Evolutionary conservation across 2,888 invertebrate species (phyloP).

Genomic region (Odontothrips loti): DNA sequence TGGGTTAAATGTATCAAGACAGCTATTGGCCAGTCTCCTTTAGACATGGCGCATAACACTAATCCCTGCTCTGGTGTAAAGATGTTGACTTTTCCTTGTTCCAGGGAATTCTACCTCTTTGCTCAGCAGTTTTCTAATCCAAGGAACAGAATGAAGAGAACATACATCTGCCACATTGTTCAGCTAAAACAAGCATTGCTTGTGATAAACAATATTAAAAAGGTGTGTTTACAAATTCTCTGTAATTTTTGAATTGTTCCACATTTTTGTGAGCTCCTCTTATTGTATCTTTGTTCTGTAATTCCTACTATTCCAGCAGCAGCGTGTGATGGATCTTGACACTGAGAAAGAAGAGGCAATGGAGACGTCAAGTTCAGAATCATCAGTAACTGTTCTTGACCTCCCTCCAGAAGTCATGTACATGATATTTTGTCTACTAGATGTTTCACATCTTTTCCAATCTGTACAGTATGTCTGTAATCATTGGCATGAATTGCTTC

Average conservation of each 20-base stretch:
- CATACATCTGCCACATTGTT: constrained; percentile 5
- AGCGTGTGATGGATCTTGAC: background rate
- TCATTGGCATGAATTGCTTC: background rate
- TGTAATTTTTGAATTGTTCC: background rate
- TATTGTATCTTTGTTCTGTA: background rate
- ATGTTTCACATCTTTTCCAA: background rate
- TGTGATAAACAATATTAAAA: constrained; percentile 4
- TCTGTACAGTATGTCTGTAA: background rate
- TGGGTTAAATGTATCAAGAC: no score
- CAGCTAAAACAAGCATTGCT: constrained; percentile 17
- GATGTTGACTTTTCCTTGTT: background rate
- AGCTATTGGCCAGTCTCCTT: no score
- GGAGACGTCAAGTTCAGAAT: background rate
- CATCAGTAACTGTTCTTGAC: background rate
- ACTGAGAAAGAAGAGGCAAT: background rate
- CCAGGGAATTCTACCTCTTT: constrained; percentile 1
- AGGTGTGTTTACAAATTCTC: background rate
- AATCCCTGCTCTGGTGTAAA: background rate
- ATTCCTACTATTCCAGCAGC: background rate
- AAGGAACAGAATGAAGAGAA: background rate
- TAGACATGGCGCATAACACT: no score
- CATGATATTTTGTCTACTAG: background rate
- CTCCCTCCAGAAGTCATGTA: constrained; percentile 11
- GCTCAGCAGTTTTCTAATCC: background rate
- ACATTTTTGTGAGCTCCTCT: background rate